phyloP scores from a whole-genome alignment of 2,888 invertebrate species.

The Gonocerus acuteangulatus region DNA sequence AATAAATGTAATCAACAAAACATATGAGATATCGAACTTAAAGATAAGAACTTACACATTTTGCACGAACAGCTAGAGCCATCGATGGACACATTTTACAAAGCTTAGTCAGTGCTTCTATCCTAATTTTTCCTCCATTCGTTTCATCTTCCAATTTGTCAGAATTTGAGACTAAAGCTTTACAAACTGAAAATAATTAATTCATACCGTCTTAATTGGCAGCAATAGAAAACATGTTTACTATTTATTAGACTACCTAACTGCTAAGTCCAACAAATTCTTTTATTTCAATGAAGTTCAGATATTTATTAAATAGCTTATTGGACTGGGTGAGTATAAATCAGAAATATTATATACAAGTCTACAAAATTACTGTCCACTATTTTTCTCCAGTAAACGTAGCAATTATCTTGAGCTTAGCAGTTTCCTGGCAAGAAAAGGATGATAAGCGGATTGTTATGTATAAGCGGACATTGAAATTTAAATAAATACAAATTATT shows the following conservation, averaged over 20 bases:
- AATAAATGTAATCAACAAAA: too few relatives aligned
- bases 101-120: conserved; percentile 66
- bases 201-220: not conserved
- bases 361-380: too few relatives aligned
- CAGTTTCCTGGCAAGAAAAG: too few relatives aligned
- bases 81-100: conserved; percentile 86
- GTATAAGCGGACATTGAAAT: too few relatives aligned
- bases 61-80: conserved; percentile 71
- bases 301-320: too few relatives aligned
- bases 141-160: conserved; percentile 84
- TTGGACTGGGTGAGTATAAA: too few relatives aligned
- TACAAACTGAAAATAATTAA: conserved; percentile 56
- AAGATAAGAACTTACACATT: conserved; percentile 60
- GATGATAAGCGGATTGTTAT: too few relatives aligned
- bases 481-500: too few relatives aligned
- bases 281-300: not conserved
- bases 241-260: not conserved
- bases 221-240: not conserved
- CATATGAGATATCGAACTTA: too few relatives aligned
- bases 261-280: not conserved
- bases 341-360: too few relatives aligned
- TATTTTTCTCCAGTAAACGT: too few relatives aligned
- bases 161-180: conserved; percentile 75
- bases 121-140: conserved; percentile 63
- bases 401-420: too few relatives aligned